These are phyloP conservation scores for Calameuta filiformis DNA, from an alignment of 2,888 invertebrate species.

Conservation along the genomic window DNA sequence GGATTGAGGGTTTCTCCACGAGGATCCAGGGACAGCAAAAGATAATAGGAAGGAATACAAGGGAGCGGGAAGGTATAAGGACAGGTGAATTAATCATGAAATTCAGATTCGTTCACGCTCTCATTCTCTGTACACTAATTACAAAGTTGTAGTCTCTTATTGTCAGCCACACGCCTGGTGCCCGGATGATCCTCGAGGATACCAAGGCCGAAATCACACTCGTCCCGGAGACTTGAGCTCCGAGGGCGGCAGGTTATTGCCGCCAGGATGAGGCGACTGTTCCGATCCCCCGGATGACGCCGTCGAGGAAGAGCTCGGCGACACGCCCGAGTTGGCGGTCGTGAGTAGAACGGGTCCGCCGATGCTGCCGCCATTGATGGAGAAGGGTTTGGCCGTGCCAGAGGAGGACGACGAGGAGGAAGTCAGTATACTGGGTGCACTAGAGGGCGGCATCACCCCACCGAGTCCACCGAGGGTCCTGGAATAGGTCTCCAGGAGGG, in stretches of 20 bases:
- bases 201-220: conserved; percentile 50
- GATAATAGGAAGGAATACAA: not conserved
- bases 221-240: conserved; percentile 63
- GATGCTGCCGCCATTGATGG: conserved; percentile 67
- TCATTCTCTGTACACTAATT: conserved; percentile 62
- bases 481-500: conserved; percentile 80
- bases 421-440: conserved; percentile 58
- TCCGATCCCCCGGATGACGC: conserved; percentile 69
- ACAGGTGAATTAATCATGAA: too few species aligned
- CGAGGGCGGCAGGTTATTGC: conserved; percentile 48
- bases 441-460: conserved; percentile 58
- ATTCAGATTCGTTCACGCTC: conserved; percentile 7
- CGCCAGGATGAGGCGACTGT: conserved; percentile 55
- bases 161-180: conserved; percentile 51
- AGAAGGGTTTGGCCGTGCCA: conserved; percentile 60
- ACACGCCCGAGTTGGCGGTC: conserved; percentile 68
- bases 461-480: conserved; percentile 73
- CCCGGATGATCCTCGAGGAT: not conserved
- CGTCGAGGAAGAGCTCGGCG: conserved; percentile 71
- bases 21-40: too few species aligned
- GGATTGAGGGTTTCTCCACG: not conserved
- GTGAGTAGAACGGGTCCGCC: conserved; percentile 70
- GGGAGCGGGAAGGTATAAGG: not conserved
- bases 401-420: conserved; percentile 69
- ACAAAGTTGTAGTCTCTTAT: conserved; percentile 58